These are phyloP conservation scores for Lampris megalopsis DNA, from an alignment of 2,113 vertebrate genomes.

Conservation along the genomic window DNA sequence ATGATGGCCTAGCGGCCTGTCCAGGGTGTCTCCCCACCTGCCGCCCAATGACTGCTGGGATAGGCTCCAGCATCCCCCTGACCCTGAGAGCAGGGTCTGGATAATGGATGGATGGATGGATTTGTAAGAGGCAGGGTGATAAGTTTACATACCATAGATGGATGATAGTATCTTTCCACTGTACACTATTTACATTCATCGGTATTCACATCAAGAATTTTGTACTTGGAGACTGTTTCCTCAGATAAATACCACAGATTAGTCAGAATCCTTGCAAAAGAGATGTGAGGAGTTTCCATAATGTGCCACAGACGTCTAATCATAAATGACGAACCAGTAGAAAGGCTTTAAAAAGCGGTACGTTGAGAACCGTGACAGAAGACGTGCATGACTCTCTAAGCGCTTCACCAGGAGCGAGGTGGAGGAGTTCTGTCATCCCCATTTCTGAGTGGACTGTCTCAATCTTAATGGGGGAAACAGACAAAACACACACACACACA, in stretches of 20 bases:
- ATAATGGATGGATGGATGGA: too few species aligned
- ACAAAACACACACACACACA: conserved; percentile 8
- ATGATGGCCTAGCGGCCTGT: too few species aligned
- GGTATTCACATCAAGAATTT: too few species aligned
- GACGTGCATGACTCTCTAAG: conserved; percentile 42
- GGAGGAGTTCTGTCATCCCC: conserved; percentile 56
- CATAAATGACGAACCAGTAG: conserved; percentile 21
- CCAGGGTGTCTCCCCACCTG: too few species aligned
- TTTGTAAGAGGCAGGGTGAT: too few species aligned
- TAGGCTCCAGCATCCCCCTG: too few species aligned
- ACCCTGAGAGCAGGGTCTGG: too few species aligned
- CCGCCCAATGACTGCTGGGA: too few species aligned
- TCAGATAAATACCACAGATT: conserved; percentile 8
- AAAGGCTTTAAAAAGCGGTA: conserved; percentile 39
- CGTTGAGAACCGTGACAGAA: background rate
- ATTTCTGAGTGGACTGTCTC: conserved; percentile 58
- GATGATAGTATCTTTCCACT: too few species aligned
- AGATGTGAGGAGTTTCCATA: background rate
- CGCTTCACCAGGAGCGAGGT: conserved; percentile 47
- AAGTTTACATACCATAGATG: too few species aligned
- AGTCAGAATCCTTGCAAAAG: conserved; percentile 4
- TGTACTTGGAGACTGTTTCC: background rate
- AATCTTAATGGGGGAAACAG: conserved; percentile 64
- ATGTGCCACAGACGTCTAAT: conserved; percentile 8
- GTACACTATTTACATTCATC: too few species aligned